phyloP scores from a whole-genome alignment of 1,140 invertebrate species.

The Drosophila prosaltans region DNA sequence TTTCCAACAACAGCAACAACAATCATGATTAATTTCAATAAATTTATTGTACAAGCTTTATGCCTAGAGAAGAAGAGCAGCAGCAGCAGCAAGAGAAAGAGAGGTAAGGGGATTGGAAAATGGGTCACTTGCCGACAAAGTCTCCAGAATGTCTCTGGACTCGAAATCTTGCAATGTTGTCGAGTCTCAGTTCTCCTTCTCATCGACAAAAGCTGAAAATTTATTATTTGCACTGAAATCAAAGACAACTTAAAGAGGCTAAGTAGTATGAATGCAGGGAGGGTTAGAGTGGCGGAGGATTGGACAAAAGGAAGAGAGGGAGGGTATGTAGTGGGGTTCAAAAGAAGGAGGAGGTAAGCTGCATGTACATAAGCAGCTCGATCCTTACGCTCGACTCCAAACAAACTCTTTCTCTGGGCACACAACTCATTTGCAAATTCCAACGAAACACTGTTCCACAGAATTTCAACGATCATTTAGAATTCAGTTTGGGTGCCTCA shows the following conservation, averaged over 20 bases:
- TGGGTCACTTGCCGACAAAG: constrained; percentile 69
- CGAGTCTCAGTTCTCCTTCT: constrained; percentile 3
- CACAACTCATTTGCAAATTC: constrained; percentile 83
- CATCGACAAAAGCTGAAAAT: constrained; percentile 52
- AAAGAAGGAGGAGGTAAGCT: constrained; percentile 22
- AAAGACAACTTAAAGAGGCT: constrained; percentile 55
- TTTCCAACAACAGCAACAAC: constrained; percentile 13
- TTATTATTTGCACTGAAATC: constrained; percentile 76
- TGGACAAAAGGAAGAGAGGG: neutral
- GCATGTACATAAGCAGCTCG: constrained; percentile 41
- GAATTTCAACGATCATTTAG: constrained; percentile 82
- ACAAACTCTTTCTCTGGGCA: constrained; percentile 15
- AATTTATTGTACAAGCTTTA: constrained; percentile 53
- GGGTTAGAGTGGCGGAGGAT: constrained; percentile 6
- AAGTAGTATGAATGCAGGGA: neutral
- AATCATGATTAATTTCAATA: constrained; percentile 79
- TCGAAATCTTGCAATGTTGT: neutral
- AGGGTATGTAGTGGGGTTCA: no score
- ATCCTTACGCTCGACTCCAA: constrained; percentile 26
- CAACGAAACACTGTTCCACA: constrained; percentile 81
- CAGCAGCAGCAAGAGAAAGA: neutral
- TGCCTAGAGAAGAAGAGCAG: constrained; percentile 32
- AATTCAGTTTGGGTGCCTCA: constrained; percentile 77
- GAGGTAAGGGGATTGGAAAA: constrained; percentile 35
- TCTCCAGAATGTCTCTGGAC: constrained; percentile 71